phyloP scores from a whole-genome alignment of 2,888 invertebrate species.

The Chrysina gloriosa region DNA sequence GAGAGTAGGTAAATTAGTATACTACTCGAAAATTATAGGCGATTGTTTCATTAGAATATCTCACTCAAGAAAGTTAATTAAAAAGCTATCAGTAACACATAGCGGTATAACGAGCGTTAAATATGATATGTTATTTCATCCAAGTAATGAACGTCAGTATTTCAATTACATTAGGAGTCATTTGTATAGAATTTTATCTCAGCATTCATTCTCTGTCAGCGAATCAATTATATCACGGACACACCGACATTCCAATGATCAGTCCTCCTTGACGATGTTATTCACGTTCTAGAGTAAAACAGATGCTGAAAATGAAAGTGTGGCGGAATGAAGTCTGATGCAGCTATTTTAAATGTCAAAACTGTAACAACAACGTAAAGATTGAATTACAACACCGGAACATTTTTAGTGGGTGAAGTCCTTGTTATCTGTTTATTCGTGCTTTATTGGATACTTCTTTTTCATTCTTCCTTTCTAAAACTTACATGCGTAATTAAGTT shows the following conservation, averaged over 20 bases:
- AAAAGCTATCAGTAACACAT: too few species aligned
- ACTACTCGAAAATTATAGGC: too few species aligned
- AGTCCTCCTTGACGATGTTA: conserved; percentile 17
- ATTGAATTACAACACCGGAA: conserved; percentile 29
- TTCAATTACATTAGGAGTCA: neutral
- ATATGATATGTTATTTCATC: too few species aligned
- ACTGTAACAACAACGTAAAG: conserved; percentile 23
- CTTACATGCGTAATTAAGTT: too few species aligned
- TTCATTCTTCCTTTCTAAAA: too few species aligned
- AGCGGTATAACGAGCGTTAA: too few species aligned
- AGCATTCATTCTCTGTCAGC: neutral
- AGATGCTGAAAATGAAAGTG: conserved; percentile 39
- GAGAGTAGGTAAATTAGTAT: too few species aligned
- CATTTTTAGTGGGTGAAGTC: too few species aligned
- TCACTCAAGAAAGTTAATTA: too few species aligned
- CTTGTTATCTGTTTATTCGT: too few species aligned
- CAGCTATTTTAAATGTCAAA: conserved; percentile 40
- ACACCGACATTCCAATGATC: conserved; percentile 1
- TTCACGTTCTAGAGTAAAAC: conserved; percentile 19
- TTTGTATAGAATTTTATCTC: neutral
- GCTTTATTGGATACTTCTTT: too few species aligned
- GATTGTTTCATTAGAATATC: too few species aligned
- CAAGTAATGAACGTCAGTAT: neutral
- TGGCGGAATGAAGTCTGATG: conserved; percentile 34
- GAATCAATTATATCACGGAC: conserved; percentile 2